Percentiles rank a stretch among this genome's conserved stretches.
These are phyloP conservation scores for Sus scrofa DNA, from an alignment of 2,113 vertebrate species.

Conservation along the genomic window T2T-Sscrofa CM000824.6:176059001-176059500, in stretches of 20 bases:
- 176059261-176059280: slow-evolving; percentile 46
- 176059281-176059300: not conserved
- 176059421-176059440: not conserved
- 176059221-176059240: slow-evolving; percentile 47
- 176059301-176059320: not conserved
- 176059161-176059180: not conserved
- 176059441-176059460: not conserved
- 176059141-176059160: not conserved
- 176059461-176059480: slow-evolving; percentile 3
- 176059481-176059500: slow-evolving; percentile 29
- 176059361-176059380: not conserved
- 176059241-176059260: slow-evolving; percentile 12
- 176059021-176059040: not conserved
- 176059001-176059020: not conserved
- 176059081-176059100: not conserved
- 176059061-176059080: slow-evolving; percentile 36
- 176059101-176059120: slow-evolving; percentile 6
- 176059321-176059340: not conserved
- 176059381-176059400: not conserved
- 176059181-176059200: slow-evolving; percentile 14
- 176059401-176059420: not conserved
- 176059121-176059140: not conserved
- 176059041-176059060: slow-evolving; percentile 56
- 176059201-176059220: not conserved
- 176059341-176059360: not conserved